Conservation (phyloP, 1,140 invertebrate genomes). For the Choristoneura fumiferana region DNA sequence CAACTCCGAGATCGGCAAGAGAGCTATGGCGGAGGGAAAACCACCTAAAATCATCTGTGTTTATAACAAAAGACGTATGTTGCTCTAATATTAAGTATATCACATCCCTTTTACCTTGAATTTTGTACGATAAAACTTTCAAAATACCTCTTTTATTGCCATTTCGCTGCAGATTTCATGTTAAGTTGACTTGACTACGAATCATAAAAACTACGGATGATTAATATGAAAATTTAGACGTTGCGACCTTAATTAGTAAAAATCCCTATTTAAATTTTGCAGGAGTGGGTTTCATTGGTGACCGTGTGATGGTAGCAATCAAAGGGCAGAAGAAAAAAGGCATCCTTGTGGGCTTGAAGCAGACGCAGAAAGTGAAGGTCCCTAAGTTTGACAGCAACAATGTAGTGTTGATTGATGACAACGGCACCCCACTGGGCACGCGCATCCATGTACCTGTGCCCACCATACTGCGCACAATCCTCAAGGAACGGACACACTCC, state of each 20-base stretch:
- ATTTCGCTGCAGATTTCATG: too few relatives aligned
- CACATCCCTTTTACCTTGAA: too few relatives aligned
- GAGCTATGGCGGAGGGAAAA: slow-evolving; percentile 95
- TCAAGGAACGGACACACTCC: slow-evolving; percentile 88
- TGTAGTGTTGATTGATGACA: slow-evolving; percentile 96
- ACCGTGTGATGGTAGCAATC: slow-evolving; percentile 96
- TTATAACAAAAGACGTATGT: slow-evolving; percentile 86
- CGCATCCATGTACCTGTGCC: slow-evolving; percentile 97
- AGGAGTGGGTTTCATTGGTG: slow-evolving; percentile 82
- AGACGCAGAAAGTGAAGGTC: slow-evolving; percentile 89
- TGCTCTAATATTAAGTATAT: neutral
- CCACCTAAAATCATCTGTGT: slow-evolving; percentile 93
- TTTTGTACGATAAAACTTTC: too few relatives aligned
- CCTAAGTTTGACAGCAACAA: slow-evolving; percentile 98
- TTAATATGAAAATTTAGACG: too few relatives aligned
- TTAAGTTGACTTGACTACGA: too few relatives aligned
- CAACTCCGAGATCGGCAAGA: slow-evolving; percentile 96
- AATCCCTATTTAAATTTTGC: slow-evolving; percentile 30
- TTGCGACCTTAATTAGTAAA: neutral
- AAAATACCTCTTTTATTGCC: too few relatives aligned
- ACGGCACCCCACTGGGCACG: slow-evolving; percentile 94
- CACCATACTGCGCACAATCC: slow-evolving; percentile 90
- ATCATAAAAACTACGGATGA: too few relatives aligned
- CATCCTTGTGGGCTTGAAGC: slow-evolving; percentile 95
- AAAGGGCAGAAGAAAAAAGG: slow-evolving; percentile 98